Evolutionary conservation across 2,113 vertebrate species (phyloP), one percentile per base, ranked within the genome.

Genomic region (Saguinus midas): DNA sequence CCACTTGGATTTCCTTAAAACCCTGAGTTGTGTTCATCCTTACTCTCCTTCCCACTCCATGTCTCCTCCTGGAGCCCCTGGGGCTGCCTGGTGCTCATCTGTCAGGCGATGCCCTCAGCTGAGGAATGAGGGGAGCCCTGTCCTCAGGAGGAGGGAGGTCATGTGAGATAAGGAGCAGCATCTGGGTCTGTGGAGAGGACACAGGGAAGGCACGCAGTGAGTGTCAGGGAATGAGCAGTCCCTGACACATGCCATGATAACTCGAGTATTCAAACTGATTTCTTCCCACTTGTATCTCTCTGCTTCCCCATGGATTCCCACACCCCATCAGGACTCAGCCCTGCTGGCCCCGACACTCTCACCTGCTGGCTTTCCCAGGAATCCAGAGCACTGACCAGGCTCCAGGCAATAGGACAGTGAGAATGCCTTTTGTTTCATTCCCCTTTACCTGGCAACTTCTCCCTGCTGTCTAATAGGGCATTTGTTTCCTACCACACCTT

Each of bases 311-410:
- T 68, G 45, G 27, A 4, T 16, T 94, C 29, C 70, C n/a, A 68
- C n/a, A n/a, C 12, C 57, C 0, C 0, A 43, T 5, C 52, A 16
- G 17, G 16, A 27, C n/a, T 6, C 29, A 84, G 0, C 57, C 25
- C 25, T 1, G 1, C 1, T 27, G 3, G 18, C 6, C 27, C 29
- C 21, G 6, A 66, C 16, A 52, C 10, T 35, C 25, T 50, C 9
- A 40, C n/a, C 14, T 18, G 43, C 12, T 43, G 66, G 64, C 20
- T n/a, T 76, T 7, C 40, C 37, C n/a, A 4, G 10, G 14, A 57
- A 8, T 4, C 29, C 32, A 23, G 37, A 68, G 52, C 79, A 57
- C 23, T 1, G 13, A 27, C 16, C 25, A 55, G 55, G 27, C 45
- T 18, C 23, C 55, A 58, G 80, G n/a, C n/a, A 58, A 18, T 12